These are phyloP conservation scores for Drosophila subsilvestris DNA, from an alignment of 2,888 invertebrate genomes.

Conservation along the genomic window DNA sequence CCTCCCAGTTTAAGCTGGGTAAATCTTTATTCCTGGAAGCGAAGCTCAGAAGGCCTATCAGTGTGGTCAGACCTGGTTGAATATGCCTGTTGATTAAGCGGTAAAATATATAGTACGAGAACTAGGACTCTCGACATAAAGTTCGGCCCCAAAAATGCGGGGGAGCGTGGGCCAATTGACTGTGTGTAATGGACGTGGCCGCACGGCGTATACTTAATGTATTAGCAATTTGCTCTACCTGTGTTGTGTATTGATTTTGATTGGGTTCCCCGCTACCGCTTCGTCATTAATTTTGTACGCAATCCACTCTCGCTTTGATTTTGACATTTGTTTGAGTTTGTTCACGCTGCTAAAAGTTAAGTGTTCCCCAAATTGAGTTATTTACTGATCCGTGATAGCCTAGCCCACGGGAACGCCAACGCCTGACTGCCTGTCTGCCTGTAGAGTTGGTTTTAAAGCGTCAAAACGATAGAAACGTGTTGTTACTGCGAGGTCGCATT, in stretches of 20 bases:
- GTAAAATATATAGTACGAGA: constrained; percentile 6
- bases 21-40: neutral
- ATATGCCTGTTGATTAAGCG: constrained; percentile 47
- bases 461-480: constrained; percentile 27
- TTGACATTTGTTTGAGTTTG: constrained; percentile 5
- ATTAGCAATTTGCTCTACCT: constrained; percentile 37
- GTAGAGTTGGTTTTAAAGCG: constrained; percentile 21
- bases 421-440: neutral
- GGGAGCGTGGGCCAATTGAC: constrained; percentile 14
- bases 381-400: constrained; percentile 46
- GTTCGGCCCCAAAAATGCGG: neutral
- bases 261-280: constrained; percentile 1
- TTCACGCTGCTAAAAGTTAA: constrained; percentile 47
- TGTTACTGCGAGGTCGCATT: constrained; percentile 14
- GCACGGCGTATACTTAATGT: constrained; percentile 42
- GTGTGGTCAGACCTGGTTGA: constrained; percentile 10
- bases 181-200: constrained; percentile 28
- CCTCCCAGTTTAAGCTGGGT: neutral
- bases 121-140: neutral
- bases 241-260: constrained; percentile 40
- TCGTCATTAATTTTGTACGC: constrained; percentile 31
- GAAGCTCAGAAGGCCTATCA: constrained; percentile 9
- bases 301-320: constrained; percentile 24
- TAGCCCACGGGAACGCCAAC: neutral
- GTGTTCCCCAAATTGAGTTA: constrained; percentile 66